A percentile compares a stretch with the other conserved stretches of the same genome.
Conservation (phyloP, 1,140 invertebrate species). For the Heliconius hermathena region DNA sequence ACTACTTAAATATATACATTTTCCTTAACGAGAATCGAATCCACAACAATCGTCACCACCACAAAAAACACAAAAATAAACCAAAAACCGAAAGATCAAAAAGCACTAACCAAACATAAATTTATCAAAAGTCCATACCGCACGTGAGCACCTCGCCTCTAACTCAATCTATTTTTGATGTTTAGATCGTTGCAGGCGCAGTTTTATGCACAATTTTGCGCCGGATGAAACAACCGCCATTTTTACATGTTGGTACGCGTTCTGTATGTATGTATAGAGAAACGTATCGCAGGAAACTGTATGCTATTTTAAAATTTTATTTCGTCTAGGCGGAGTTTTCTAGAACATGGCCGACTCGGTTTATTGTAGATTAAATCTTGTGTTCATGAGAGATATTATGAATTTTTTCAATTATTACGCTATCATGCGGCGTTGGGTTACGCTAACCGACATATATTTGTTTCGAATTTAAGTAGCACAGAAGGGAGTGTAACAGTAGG, state of each 20-base stretch:
- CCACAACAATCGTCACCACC: too few species aligned
- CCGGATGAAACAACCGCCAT: conserved; percentile 74
- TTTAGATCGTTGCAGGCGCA: conserved; percentile 75
- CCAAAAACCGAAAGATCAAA: background rate
- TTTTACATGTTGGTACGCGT: conserved; percentile 64
- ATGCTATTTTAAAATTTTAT: conserved; percentile 73
- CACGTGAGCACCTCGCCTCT: conserved; percentile 48
- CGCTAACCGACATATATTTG: too few species aligned
- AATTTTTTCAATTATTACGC: background rate
- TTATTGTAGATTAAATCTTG: background rate
- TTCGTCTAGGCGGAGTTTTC: conserved; percentile 68
- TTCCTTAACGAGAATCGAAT: too few species aligned
- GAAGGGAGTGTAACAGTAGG: too few species aligned
- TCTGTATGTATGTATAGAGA: conserved; percentile 46
- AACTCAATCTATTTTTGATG: conserved; percentile 76
- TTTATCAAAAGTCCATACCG: conserved; percentile 11
- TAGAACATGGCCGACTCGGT: background rate
- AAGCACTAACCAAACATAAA: background rate
- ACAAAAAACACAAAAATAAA: background rate
- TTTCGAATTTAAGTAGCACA: too few species aligned
- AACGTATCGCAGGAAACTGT: conserved; percentile 71
- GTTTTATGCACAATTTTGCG: conserved; percentile 76
- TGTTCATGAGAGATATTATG: background rate
- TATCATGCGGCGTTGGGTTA: background rate
- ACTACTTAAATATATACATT: too few species aligned